Conservation (phyloP, 2,888 invertebrate genomes). For the Drosophila hawaiiensis region DNA sequence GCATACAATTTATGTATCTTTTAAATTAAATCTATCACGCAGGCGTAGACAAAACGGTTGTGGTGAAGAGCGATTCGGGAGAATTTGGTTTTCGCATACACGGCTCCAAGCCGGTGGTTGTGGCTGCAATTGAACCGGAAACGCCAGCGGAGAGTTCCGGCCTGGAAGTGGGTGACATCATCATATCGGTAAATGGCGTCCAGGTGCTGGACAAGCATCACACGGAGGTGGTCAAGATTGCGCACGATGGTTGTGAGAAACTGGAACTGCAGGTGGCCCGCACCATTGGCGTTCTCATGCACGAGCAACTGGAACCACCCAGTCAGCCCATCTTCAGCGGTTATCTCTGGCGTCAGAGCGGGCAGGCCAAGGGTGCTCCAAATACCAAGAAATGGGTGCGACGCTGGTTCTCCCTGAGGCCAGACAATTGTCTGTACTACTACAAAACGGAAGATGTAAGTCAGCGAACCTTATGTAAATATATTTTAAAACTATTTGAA, state of each 20-base stretch:
- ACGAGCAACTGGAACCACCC: constrained; percentile 88
- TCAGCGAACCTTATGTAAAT: constrained; percentile 40
- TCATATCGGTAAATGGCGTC: constrained; percentile 95
- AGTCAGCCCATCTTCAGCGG: constrained; percentile 89
- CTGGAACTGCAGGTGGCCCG: constrained; percentile 95
- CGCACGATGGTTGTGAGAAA: constrained; percentile 94
- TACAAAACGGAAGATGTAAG: constrained; percentile 96
- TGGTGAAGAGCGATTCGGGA: constrained; percentile 92
- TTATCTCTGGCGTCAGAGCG: constrained; percentile 91
- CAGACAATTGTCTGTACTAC: constrained; percentile 97
- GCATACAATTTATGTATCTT: not conserved
- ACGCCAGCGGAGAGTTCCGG: constrained; percentile 97
- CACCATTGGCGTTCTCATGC: constrained; percentile 92
- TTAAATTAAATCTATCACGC: constrained; percentile 44
- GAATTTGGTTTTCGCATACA: constrained; percentile 98
- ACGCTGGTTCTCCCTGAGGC: constrained; percentile 95
- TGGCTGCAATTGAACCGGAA: constrained; percentile 96
- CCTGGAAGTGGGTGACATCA: constrained; percentile 96
- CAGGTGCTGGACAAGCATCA: constrained; percentile 97
- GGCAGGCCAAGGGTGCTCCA: constrained; percentile 86
- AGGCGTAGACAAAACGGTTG: constrained; percentile 96
- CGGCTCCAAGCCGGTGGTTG: constrained; percentile 97
- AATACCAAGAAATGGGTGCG: constrained; percentile 91
- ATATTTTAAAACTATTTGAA: not conserved
- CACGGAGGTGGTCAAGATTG: constrained; percentile 96